Conservation (phyloP, 2,888 invertebrate species). For the Blastobasis adustella region DNA sequence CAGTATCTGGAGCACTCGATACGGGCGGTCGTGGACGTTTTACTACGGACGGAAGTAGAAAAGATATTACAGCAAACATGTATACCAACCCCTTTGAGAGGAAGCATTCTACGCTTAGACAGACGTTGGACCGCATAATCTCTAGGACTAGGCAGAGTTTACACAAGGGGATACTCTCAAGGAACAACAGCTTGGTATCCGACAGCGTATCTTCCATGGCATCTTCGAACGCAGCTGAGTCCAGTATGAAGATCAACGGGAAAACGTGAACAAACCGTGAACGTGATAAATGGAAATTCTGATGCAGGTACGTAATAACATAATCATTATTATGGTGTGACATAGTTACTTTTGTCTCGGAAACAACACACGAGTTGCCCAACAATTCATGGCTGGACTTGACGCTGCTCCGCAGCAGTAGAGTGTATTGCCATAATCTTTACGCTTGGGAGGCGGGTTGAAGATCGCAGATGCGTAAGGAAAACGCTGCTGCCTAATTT, state of each 20-base stretch:
- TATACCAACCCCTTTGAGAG: conserved; percentile 82
- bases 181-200: conserved; percentile 26
- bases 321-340: no score
- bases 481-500: no score
- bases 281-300: conserved; percentile 13
- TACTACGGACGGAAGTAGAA: no score
- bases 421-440: no score
- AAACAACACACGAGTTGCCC: no score
- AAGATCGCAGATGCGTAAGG: no score
- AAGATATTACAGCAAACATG: conserved; percentile 49
- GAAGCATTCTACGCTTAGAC: conserved; percentile 80
- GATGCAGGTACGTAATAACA: no score
- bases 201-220: conserved; percentile 47
- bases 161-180: conserved; percentile 38
- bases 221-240: conserved; percentile 27
- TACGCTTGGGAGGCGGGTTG: no score
- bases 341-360: no score
- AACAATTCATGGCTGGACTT: no score
- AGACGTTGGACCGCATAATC: conserved; percentile 77
- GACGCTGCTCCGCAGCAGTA: no score
- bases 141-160: conserved; percentile 62
- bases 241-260: conserved; percentile 34
- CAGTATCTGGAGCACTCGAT: conserved; percentile 26
- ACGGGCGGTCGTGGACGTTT: conserved; percentile 25
- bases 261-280: conserved; percentile 48